Percentiles rank a stretch among this genome's conserved stretches.
Evolutionary conservation across 1,140 invertebrate genomes (phyloP).

Genomic region (Venturia canescens): DNA sequence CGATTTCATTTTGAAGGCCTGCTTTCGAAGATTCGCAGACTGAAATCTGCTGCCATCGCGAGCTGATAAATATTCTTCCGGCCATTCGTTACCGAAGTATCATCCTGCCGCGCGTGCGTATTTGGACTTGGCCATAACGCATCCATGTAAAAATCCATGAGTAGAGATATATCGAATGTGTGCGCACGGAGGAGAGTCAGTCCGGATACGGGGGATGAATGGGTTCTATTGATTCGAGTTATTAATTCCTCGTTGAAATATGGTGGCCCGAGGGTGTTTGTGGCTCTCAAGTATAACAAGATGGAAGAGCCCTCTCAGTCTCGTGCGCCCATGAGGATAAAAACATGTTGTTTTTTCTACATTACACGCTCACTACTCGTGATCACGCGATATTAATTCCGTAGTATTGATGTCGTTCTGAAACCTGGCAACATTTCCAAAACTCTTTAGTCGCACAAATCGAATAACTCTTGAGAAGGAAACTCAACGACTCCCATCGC

Average conservation of each 20-base stretch:
- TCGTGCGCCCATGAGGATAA: background rate
- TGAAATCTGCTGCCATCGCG: conserved; percentile 33
- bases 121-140: background rate
- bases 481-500: background rate
- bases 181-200: background rate
- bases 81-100: conserved; percentile 40
- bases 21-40: background rate
- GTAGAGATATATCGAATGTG: background rate
- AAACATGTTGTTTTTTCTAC: conserved; percentile 4
- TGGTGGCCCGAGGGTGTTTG: conserved; percentile 45
- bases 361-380: conserved; percentile 4
- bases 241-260: conserved; percentile 50
- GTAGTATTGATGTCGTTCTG: conserved; percentile 19
- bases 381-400: conserved; percentile 44
- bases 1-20: too few relatives aligned
- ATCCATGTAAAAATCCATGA: background rate
- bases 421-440: background rate
- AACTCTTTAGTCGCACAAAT: background rate
- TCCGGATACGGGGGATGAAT: conserved; percentile 36
- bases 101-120: conserved; percentile 18
- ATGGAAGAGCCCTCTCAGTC: background rate
- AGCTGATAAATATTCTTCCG: conserved; percentile 43
- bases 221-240: conserved; percentile 52
- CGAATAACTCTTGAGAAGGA: background rate
- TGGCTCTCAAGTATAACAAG: conserved; percentile 37